These are phyloP conservation scores for Cyanoderma ruficeps DNA, from an alignment of 2,113 vertebrate species.

Conservation along the genomic window DNA sequence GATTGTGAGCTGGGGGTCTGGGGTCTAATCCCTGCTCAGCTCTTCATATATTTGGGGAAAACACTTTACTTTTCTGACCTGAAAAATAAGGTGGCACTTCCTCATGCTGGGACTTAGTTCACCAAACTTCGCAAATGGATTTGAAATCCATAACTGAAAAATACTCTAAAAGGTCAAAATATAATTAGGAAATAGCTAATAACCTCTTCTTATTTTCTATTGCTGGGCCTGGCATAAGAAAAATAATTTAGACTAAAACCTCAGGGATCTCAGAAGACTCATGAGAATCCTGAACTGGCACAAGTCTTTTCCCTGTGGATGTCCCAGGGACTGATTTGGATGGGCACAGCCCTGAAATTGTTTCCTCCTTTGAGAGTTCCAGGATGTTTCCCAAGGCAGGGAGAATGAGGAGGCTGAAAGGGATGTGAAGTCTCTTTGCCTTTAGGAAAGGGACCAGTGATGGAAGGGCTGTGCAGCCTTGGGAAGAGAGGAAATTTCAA, in stretches of 20 bases:
- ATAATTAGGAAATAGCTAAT: constrained; percentile 27
- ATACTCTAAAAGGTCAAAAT: not conserved
- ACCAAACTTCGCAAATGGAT: not conserved
- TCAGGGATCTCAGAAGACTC: not conserved
- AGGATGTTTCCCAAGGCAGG: not conserved
- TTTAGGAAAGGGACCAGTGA: not conserved
- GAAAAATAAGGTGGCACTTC: constrained; percentile 14
- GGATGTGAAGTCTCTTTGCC: accelerated
- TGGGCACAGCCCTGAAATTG: not conserved
- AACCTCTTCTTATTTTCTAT: constrained; percentile 2
- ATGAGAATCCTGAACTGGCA: not conserved
- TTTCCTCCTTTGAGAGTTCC: not conserved
- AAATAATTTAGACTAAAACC: not conserved
- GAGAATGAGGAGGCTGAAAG: not conserved
- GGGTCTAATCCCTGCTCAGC: constrained; percentile 40
- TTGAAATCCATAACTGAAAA: not conserved
- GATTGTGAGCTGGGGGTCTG: constrained; percentile 19
- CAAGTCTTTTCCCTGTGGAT: not conserved
- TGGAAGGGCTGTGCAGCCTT: not conserved
- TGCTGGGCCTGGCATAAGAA: not conserved
- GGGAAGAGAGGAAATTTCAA: not conserved
- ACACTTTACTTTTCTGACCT: constrained; percentile 5
- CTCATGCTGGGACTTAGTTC: not conserved
- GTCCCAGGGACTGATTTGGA: not conserved
- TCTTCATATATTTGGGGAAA: not conserved